These are phyloP conservation scores for Meteorus sp. DNA, from an alignment of 1,140 invertebrate species.

Conservation along the genomic window DNA sequence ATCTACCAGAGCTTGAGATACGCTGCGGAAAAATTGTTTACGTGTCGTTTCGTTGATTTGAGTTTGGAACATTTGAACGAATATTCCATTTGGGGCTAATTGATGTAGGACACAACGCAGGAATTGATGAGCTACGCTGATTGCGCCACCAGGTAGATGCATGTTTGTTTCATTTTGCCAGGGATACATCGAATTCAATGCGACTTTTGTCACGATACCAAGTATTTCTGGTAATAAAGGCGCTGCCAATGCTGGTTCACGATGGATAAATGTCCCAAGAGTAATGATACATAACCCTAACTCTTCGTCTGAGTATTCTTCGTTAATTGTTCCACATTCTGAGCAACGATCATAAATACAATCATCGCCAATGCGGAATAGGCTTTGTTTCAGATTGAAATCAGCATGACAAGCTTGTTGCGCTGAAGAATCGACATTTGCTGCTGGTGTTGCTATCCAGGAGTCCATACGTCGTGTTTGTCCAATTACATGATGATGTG, in stretches of 20 bases:
- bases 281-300: constrained; percentile 92
- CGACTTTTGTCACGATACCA: constrained; percentile 79
- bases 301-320: constrained; percentile 97
- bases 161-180: constrained; percentile 91
- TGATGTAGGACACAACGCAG: constrained; percentile 95
- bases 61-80: constrained; percentile 93
- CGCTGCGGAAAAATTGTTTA: constrained; percentile 87
- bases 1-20: constrained; percentile 90
- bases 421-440: constrained; percentile 42
- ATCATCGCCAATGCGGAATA: constrained; percentile 71
- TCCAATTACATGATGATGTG: constrained; percentile 36
- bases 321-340: constrained; percentile 80
- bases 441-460: constrained; percentile 41
- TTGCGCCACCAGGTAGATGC: constrained; percentile 83
- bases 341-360: constrained; percentile 72
- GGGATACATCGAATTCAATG: constrained; percentile 75
- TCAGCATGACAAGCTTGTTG: constrained; percentile 58
- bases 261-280: constrained; percentile 92
- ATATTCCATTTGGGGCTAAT: constrained; percentile 93
- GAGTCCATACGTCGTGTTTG: constrained; percentile 42
- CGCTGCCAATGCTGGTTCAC: constrained; percentile 91
- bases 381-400: constrained; percentile 65
- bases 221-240: constrained; percentile 91
- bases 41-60: constrained; percentile 74
- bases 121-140: constrained; percentile 95